Base-by-base conservation (phyloP, 2,888 invertebrate genomes). In the Drosophila phalerata region DNA sequence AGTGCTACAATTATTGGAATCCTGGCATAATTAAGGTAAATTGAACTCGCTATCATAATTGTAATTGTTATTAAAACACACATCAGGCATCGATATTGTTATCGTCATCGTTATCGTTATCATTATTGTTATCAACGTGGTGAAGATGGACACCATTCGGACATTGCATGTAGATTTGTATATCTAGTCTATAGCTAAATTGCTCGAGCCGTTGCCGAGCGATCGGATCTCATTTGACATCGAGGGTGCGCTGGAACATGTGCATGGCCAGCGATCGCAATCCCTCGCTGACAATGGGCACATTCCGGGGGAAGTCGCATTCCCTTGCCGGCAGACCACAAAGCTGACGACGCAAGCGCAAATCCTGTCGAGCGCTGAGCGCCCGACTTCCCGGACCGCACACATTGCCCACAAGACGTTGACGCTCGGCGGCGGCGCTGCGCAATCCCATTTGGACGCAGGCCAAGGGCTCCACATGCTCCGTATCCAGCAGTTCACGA, bases 371-470 rank as follows among this genome's bases (percentile, higher is more conserved):
- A 8, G 97, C 97, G 79, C 96, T 96, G 51, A 97, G 92, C 0
- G 97, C 97, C 15, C 96, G 94, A 30, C 96, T 95, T 83, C 95
- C 95, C 45, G 95, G 95, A 56, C 96, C 97, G 17, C 96, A 96
- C 45, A 96, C 94, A 86, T 95, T 95, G 69, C 95, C 94, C 75
- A 97, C 94, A 3, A 96, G 88, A 49, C 93, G 93, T 52, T 94
- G 94, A 11, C 95, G 93, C 68, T 95, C 94, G n/a, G 94, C 94
- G 70, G 94, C 93, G 25, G 94, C 93, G 72, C 94, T 94, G 61
- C 94, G 93, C 51, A 94, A 93, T 0, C 95, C 94, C 64, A 95
- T 95, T 93, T 96, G 94, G 37, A 94, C 93, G 22, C 92, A 91
- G 2, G 93, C 93, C 25, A 93, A 69, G 1, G 92, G 91, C 69